Evolutionary conservation across 2,113 vertebrate species (phyloP).

Genomic region (Gobio gobio): DNA sequence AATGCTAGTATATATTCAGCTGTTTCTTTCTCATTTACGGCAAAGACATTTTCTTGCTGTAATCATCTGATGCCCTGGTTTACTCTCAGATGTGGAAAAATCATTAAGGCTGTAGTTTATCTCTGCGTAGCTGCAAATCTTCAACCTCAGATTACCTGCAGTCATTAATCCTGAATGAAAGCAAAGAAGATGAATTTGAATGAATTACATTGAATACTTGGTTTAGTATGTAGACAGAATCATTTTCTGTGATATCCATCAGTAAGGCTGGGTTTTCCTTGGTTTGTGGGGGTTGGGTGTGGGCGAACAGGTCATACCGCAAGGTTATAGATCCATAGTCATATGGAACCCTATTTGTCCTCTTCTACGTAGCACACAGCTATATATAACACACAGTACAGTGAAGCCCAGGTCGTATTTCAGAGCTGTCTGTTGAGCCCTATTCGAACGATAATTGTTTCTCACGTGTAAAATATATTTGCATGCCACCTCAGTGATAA

Average conservation of each 20-base stretch:
- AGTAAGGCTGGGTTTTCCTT: conserved; percentile 22
- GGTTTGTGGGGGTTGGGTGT: conserved; percentile 1
- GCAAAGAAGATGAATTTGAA: conserved; percentile 28
- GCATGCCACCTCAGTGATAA: too few relatives aligned
- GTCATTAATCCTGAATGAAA: conserved; percentile 47
- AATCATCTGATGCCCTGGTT: conserved; percentile 1
- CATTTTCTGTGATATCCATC: conserved; percentile 43
- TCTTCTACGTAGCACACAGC: conserved; percentile 21
- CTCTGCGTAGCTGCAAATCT: neutral
- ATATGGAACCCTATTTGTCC: conserved; percentile 49
- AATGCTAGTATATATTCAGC: too few relatives aligned
- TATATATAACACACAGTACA: conserved; percentile 49
- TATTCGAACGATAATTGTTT: too few relatives aligned
- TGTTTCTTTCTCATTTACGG: neutral
- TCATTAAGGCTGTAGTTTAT: conserved; percentile 30
- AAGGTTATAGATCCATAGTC: conserved; percentile 40
- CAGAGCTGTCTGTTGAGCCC: neutral
- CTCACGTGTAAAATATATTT: too few relatives aligned
- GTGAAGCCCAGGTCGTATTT: conserved; percentile 33
- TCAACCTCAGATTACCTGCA: conserved; percentile 29
- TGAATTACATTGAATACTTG: conserved; percentile 33
- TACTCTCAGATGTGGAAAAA: conserved; percentile 22
- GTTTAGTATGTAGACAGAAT: conserved; percentile 11
- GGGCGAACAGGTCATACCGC: neutral
- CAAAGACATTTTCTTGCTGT: neutral